A percentile compares a stretch with the other conserved stretches of the same genome.
Conservation (phyloP, 2,888 invertebrate species). For the Halocaridina rubra region DNA sequence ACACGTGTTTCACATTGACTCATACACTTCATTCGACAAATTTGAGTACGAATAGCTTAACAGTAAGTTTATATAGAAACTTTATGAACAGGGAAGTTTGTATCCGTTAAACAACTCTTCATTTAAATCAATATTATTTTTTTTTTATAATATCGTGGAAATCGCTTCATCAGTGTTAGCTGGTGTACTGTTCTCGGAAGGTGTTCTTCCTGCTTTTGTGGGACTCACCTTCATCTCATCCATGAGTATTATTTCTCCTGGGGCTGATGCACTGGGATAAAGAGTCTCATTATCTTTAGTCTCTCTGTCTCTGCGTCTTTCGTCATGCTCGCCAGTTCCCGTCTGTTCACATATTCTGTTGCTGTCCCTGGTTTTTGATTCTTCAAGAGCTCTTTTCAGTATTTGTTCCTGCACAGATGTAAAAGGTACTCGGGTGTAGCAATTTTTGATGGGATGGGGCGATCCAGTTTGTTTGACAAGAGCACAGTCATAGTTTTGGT, state of each 20-base stretch:
- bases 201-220: not conserved
- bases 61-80: not conserved
- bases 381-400: constrained; percentile 29
- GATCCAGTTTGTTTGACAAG: constrained; percentile 46
- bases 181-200: not conserved
- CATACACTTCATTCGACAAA: no score
- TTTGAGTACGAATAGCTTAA: not conserved
- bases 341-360: not conserved
- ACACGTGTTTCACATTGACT: no score
- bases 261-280: not conserved
- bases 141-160: not conserved
- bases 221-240: constrained; percentile 27
- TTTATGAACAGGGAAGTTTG: not conserved
- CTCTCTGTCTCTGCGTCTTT: not conserved
- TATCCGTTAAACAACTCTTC: no score
- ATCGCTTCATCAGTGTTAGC: not conserved
- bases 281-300: not conserved
- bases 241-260: constrained; percentile 31
- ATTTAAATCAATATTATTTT: no score
- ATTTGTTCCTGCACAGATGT: constrained; percentile 56
- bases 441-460: constrained; percentile 61
- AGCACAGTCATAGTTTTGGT: no score
- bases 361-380: constrained; percentile 33
- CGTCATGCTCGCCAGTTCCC: not conserved
- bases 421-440: constrained; percentile 53